Evolutionary conservation across 2,113 vertebrate species (phyloP), one percentile per base, ranked within the genome.

Genomic region (Chrysemys picta): DNA sequence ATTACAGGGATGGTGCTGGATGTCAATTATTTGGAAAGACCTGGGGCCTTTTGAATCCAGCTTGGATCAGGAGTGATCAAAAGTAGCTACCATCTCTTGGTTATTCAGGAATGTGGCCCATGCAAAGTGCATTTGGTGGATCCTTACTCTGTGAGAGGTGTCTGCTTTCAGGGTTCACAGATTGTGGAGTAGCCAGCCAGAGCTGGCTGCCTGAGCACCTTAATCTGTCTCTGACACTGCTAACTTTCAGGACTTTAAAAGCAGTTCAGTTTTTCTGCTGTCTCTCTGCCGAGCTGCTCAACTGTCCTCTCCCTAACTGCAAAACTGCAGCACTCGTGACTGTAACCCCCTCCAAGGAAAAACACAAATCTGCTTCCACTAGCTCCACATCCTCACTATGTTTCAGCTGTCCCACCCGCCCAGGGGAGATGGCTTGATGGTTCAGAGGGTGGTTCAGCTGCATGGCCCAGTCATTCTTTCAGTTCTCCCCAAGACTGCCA

Each of bases 401-500:
- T 13, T 17, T 10, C 27, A 10, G 0, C 85, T 8, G 83, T 1
- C 0, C 29, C 54, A 19, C 6, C 89, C 31, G 8, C 27, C 79
- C 65, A 5, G 57, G 65, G 1, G 38, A 31, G 12, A 1, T 5
- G 5, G n/a, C 6, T 5, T 59, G 45, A 13, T 38, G 13, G 53
- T 50, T 38, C 6, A 53, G 8, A 0, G 3, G 10, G 27, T 47
- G 50, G 4, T 69, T 31, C 4, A 0, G 25, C 79, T 13, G 54
- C 53, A 6, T 4, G 1, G 53, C 69, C 3, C 0, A 0, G 2
- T 12, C 2, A 0, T 10, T 42, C 62, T 62, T 31, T 3, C 3
- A 19, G 11, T 11, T 85, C 14, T 75, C 78, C 27, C 31, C 25
- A 19, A 65, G 31, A 10, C n/a, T 52, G 1, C 17, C 69, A 38